Evolutionary conservation across 2,797 vertebrate genomes (phyloP), one percentile per base, ranked within the genome.

Genomic region (Gastrophryne carolinensis): DNA sequence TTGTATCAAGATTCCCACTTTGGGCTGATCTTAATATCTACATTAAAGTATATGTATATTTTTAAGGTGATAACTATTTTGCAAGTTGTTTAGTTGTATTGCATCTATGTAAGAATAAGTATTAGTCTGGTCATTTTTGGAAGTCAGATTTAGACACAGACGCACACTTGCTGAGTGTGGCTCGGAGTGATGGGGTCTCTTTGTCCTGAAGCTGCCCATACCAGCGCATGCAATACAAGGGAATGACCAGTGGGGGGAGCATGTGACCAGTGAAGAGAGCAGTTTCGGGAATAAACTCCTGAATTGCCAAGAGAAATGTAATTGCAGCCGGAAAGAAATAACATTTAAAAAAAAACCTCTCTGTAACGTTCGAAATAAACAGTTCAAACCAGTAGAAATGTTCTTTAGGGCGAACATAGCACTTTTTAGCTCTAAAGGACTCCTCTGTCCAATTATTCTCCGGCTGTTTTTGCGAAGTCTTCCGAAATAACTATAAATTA

Each of bases 361-460:
- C 57, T 54, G 41, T 68, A 63, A 75, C 63, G 60, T 54, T 41
- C 54, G 63, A 76, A 63, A 76, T 76, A 76, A 76, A 69, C 73
- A 76, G 65, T 32, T 62, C 17, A 41, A 68, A 67, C n/a, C 52
- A 49, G 62, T 62, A 66, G 52, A 74, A 74, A 66, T 56, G 60
- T 75, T 66, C 72, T 67, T 57, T 23, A 64, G 53, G 63, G 54
- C 60, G 39, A 75, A 67, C 52, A 58, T 32, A 49, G 19, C 53
- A 66, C 52, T 74, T 21, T 19, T 52, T n/a, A 17, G 62, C 6
- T 26, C 72, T 67, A 67, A 39, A 75, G 41, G 23, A 49, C 29
- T 65, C 23, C 50, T 66, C 52, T 32, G 15, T 66, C 29, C 53
- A 58, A 71, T 71, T 56, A 57, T 37, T 60, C 50, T 64, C 12